These are phyloP conservation scores for Knipowitschia caucasica DNA, from an alignment of 2,797 vertebrate genomes.

Conservation along the genomic window DNA sequence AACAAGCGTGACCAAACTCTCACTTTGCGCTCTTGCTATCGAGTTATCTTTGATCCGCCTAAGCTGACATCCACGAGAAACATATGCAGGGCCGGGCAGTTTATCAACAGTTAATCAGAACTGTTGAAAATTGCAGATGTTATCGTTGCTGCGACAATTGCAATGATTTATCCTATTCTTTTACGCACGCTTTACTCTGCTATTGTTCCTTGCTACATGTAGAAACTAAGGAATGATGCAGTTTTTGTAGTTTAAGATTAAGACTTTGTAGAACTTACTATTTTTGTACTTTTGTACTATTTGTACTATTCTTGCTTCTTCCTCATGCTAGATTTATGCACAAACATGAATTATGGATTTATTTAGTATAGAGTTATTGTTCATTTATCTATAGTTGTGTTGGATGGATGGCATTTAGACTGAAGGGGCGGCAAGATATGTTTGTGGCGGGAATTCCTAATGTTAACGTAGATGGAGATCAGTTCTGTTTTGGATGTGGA, in stretches of 20 bases:
- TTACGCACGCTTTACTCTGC: not conserved
- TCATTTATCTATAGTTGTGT: too few species aligned
- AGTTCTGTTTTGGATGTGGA: too few species aligned
- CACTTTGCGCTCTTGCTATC: conserved; percentile 51
- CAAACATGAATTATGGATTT: too few species aligned
- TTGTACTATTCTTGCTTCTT: too few species aligned
- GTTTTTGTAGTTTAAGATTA: not conserved
- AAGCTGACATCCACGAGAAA: conserved; percentile 43
- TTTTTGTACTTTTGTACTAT: too few species aligned
- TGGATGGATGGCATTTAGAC: too few species aligned
- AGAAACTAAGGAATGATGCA: not conserved
- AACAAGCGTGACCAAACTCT: conserved; percentile 46
- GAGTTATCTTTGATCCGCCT: conserved; percentile 45
- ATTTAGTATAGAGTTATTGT: too few species aligned
- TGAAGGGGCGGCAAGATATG: too few species aligned
- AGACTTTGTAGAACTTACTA: too few species aligned
- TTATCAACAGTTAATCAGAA: conserved; percentile 45
- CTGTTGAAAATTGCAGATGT: conserved; percentile 47
- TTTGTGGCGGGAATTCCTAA: too few species aligned
- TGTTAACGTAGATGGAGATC: too few species aligned
- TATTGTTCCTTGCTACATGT: not conserved
- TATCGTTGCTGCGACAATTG: not conserved
- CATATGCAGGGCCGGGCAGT: conserved; percentile 13
- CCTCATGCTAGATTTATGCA: too few species aligned
- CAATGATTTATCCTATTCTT: not conserved